phyloP scores from a whole-genome alignment of 2,797 vertebrate genomes.

The Trachops cirrhosus region DNA sequence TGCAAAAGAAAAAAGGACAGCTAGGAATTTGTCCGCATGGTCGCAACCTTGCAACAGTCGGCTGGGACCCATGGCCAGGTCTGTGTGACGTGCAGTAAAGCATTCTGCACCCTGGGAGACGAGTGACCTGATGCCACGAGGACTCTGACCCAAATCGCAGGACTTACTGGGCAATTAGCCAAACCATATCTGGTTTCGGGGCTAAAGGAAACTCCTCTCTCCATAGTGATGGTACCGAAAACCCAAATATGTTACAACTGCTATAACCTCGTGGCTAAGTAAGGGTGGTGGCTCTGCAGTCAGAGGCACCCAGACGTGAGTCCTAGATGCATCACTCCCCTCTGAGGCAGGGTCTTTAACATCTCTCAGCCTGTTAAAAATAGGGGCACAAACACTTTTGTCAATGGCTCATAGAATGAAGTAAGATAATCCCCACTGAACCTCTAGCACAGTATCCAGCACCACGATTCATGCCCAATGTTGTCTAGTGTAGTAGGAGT shows the following conservation, averaged over 20 bases:
- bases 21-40: background rate
- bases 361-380: background rate
- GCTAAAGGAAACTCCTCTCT: background rate
- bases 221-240: background rate
- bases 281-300: background rate
- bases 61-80: background rate
- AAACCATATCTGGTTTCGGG: background rate
- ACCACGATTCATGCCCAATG: background rate
- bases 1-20: conserved; percentile 48
- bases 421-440: background rate
- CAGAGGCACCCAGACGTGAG: background rate
- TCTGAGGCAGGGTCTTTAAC: background rate
- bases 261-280: background rate
- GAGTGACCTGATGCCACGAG: background rate
- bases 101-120: background rate
- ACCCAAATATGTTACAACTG: background rate
- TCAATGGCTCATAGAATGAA: background rate
- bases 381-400: background rate
- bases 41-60: background rate
- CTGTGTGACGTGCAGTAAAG: background rate
- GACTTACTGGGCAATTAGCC: background rate
- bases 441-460: background rate
- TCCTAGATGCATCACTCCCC: background rate
- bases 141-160: background rate
- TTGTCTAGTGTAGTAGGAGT: background rate